These are phyloP conservation scores for Ciconia boyciana DNA, from an alignment of 2,113 vertebrate species.

Conservation along the genomic window DNA sequence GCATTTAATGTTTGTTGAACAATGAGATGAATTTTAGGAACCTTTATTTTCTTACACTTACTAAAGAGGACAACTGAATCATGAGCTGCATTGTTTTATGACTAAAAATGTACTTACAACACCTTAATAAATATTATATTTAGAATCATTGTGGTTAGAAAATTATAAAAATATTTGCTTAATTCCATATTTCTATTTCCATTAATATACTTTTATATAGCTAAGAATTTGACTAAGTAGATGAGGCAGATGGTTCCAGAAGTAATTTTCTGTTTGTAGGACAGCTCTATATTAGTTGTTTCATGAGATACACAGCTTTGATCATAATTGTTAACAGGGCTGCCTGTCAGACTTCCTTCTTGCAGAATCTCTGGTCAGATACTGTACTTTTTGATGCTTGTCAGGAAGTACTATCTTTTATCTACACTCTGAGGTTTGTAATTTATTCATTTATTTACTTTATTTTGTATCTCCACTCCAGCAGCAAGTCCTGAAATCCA, in stretches of 20 bases:
- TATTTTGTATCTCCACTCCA: not conserved
- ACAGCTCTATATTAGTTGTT: not conserved
- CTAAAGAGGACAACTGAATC: not conserved
- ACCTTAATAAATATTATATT: not conserved
- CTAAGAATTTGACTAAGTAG: not conserved
- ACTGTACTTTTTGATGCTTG: not conserved
- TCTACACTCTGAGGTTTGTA: not conserved
- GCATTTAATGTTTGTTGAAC: not conserved
- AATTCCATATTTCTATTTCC: not conserved
- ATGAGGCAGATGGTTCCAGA: constrained; percentile 15
- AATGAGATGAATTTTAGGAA: not conserved
- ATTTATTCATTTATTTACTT: not conserved
- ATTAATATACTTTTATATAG: not conserved
- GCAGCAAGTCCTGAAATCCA: not conserved
- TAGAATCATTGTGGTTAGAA: not conserved
- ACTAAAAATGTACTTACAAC: not conserved
- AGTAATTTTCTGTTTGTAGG: constrained; percentile 46
- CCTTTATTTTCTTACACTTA: not conserved
- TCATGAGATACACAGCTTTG: not conserved
- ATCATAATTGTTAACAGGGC: not conserved
- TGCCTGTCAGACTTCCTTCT: not conserved
- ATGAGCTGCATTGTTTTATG: not conserved
- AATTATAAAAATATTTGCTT: not conserved
- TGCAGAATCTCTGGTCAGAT: not conserved
- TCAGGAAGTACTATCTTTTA: not conserved